Evolutionary conservation across 2,113 vertebrate genomes (phyloP).

Genomic region (Naja naja): DNA sequence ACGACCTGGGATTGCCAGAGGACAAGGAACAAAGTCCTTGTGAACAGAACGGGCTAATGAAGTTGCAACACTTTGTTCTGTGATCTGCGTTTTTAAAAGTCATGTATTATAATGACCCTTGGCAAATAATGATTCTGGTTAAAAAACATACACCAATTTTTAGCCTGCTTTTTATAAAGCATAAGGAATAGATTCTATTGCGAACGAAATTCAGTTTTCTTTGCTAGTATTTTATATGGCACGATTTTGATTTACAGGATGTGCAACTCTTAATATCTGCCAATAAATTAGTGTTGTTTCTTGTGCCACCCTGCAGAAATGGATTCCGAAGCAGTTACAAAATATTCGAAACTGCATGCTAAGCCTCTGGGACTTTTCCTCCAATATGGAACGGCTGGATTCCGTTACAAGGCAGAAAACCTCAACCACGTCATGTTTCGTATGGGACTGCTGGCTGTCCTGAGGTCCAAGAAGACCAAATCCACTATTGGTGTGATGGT

Average conservation of each 20-base stretch:
- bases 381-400: conserved; percentile 93
- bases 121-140: background rate
- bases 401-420: conserved; percentile 77
- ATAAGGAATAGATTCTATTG: background rate
- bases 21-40: background rate
- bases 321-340: conserved; percentile 70
- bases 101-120: background rate
- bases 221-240: background rate
- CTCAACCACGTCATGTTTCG: conserved; percentile 93
- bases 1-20: background rate
- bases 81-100: background rate
- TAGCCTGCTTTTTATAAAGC: background rate
- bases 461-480: conserved; percentile 81
- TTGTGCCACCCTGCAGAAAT: conserved; percentile 51
- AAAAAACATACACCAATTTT: background rate
- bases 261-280: rapidly evolving
- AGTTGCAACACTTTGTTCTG: background rate
- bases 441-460: conserved; percentile 87
- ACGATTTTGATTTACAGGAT: background rate
- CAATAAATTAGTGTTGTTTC: rapidly evolving
- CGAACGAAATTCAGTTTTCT: background rate
- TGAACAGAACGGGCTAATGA: background rate
- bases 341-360: conserved; percentile 70
- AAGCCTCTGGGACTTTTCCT: conserved; percentile 79
- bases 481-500: conserved; percentile 91